Evolutionary conservation across 2,888 invertebrate species (phyloP).

Genomic region (Habrosyne pyritoides): DNA sequence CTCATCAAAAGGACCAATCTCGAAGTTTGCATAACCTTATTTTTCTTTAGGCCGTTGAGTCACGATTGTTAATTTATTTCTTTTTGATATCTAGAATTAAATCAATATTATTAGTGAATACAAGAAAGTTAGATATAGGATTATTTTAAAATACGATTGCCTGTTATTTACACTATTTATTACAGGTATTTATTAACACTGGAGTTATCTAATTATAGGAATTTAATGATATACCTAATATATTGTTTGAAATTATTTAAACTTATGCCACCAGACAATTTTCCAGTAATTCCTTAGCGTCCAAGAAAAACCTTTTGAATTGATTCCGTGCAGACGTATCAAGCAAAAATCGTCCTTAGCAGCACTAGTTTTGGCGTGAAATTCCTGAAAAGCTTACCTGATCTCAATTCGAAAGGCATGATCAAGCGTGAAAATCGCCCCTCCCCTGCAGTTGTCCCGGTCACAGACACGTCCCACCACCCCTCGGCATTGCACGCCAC

Average conservation of each 20-base stretch:
- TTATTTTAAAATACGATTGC: too few species aligned
- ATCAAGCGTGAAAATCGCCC: conserved; percentile 70
- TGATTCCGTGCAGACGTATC: conserved; percentile 14
- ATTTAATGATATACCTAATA: too few species aligned
- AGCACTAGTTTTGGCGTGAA: conserved; percentile 28
- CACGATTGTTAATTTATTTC: not conserved
- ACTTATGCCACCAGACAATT: not conserved
- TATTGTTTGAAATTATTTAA: too few species aligned
- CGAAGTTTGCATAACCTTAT: not conserved
- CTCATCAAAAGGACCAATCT: not conserved
- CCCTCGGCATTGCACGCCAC: conserved; percentile 64
- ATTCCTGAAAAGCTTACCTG: conserved; percentile 69
- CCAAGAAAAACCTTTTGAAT: not conserved
- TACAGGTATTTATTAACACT: too few species aligned
- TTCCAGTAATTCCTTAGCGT: not conserved
- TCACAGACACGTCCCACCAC: conserved; percentile 65
- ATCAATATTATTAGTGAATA: too few species aligned
- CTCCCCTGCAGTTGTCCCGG: conserved; percentile 59
- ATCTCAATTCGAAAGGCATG: conserved; percentile 80
- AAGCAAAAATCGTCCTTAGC: conserved; percentile 21
- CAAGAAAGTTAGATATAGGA: not conserved
- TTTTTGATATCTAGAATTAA: not conserved
- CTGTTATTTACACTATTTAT: too few species aligned
- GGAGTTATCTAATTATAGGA: too few species aligned
- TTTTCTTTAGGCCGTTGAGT: not conserved